phyloP scores from a whole-genome alignment of 1,140 invertebrate species.

The Drosophila asahinai region DNA sequence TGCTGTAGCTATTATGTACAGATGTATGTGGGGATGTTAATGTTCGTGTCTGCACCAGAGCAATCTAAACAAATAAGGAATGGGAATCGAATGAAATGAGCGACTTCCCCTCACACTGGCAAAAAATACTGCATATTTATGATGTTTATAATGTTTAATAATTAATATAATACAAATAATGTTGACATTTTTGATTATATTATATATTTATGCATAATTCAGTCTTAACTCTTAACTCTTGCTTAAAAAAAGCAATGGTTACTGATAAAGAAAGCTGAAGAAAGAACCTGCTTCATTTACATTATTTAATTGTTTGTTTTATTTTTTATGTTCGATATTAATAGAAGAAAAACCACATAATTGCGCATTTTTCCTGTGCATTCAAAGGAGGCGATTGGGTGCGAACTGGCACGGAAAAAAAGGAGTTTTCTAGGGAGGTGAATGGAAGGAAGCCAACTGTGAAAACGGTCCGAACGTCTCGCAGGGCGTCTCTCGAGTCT shows the following conservation, averaged over 20 bases:
- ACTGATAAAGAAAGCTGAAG: no score
- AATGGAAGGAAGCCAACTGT: constrained; percentile 73
- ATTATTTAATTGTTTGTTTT: neutral
- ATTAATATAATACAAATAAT: no score
- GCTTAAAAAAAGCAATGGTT: neutral
- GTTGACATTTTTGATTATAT: no score
- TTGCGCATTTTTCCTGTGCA: neutral
- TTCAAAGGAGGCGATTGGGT: constrained; percentile 5
- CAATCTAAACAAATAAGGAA: constrained; percentile 37
- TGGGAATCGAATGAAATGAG: constrained; percentile 29
- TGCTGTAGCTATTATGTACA: constrained; percentile 13
- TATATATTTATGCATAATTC: neutral
- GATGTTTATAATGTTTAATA: no score
- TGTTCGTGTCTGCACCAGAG: constrained; percentile 46
- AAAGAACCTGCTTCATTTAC: neutral
- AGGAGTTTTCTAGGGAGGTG: constrained; percentile 34
- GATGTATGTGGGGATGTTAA: constrained; percentile 28
- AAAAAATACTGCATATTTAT: neutral
- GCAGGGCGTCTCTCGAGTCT: constrained; percentile 27
- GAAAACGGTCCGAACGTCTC: constrained; percentile 59
- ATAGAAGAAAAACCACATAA: no score
- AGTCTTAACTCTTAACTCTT: neutral
- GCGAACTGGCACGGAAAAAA: constrained; percentile 5
- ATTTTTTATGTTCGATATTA: neutral
- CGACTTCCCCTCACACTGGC: constrained; percentile 12